Evolutionary conservation across 2,113 vertebrate genomes (phyloP).

Genomic region (Plestiodon gilberti): DNA sequence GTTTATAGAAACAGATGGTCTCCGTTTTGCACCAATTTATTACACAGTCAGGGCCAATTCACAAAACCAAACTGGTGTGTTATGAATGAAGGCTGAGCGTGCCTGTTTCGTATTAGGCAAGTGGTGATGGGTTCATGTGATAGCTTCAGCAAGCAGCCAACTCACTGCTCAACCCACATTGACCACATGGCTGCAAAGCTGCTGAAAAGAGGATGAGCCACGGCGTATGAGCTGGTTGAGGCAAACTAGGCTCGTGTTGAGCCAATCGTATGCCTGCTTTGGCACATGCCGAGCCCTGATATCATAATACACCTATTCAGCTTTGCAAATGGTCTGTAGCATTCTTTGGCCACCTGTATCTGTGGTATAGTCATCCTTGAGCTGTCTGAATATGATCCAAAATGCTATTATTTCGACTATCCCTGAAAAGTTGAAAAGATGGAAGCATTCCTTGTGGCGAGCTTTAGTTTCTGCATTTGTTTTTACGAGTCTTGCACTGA

Average conservation of each 20-base stretch:
- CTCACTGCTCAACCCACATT: neutral
- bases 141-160: neutral
- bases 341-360: neutral
- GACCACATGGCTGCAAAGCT: neutral
- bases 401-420: neutral
- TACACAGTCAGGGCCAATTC: neutral
- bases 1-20: neutral
- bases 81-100: neutral
- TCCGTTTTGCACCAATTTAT: neutral
- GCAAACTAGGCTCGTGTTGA: neutral
- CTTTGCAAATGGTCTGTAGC: neutral
- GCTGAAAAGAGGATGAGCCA: neutral
- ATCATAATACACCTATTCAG: neutral
- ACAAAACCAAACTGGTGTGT: neutral
- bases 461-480: conserved; percentile 44
- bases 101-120: neutral
- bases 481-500: conserved; percentile 59
- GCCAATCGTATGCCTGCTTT: neutral
- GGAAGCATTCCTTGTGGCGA: neutral
- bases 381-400: neutral
- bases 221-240: too few species aligned
- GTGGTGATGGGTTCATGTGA: neutral
- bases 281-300: neutral
- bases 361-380: neutral
- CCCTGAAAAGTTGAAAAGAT: conserved; percentile 4